Percentiles rank a stretch among this genome's conserved stretches.
Evolutionary conservation across 2,797 vertebrate species (phyloP).

Genomic region (Lepus townsendii): DNA sequence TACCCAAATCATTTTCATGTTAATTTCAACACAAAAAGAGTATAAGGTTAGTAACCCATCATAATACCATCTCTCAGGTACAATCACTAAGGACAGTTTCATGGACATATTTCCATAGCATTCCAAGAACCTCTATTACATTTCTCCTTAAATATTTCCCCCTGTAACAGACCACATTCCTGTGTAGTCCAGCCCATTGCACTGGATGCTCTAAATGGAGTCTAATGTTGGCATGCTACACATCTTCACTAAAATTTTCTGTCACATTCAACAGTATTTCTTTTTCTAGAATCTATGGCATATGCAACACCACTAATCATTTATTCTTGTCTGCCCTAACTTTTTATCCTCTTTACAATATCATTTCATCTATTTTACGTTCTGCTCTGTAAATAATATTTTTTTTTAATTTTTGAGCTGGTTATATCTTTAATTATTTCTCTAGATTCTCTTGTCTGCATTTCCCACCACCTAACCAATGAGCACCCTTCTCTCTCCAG

Average conservation of each 20-base stretch:
- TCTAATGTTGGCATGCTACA: neutral
- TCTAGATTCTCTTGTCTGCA: neutral
- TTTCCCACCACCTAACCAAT: neutral
- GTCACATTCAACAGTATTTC: neutral
- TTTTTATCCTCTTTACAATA: neutral
- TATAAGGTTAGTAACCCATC: neutral
- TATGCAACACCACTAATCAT: neutral
- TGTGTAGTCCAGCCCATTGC: neutral
- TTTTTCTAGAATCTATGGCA: neutral
- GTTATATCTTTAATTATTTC: neutral
- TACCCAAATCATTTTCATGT: neutral
- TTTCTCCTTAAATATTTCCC: neutral
- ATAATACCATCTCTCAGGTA: neutral
- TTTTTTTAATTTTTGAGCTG: neutral
- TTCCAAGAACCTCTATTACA: neutral
- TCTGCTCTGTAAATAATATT: neutral
- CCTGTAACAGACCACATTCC: neutral
- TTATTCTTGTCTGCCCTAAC: neutral
- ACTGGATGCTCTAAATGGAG: neutral
- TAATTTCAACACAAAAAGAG: neutral
- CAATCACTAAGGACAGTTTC: neutral
- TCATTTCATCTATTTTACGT: neutral
- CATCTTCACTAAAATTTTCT: neutral
- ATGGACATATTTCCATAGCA: neutral
- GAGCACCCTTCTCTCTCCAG: neutral